Conservation (phyloP, 35 echinoderm and acorn worm genomes). For the Acanthaster planci region DNA sequence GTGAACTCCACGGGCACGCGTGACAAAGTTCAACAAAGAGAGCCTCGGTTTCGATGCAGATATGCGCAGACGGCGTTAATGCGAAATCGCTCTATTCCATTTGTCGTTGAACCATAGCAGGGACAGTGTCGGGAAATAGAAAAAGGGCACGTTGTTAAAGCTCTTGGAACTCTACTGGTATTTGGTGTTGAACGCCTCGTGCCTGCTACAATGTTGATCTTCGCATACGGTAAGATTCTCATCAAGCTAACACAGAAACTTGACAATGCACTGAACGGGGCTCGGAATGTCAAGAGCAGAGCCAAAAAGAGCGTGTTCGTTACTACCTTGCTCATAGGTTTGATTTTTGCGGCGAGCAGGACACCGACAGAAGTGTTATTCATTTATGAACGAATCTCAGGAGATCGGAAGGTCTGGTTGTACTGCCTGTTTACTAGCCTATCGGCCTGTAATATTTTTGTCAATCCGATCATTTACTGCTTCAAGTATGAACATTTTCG, state of each 20-base stretch:
- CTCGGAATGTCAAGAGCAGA: too few relatives aligned
- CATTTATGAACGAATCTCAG: too few relatives aligned
- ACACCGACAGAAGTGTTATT: background rate
- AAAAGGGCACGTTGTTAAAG: too few relatives aligned
- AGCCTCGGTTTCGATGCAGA: too few relatives aligned
- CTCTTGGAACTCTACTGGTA: too few relatives aligned
- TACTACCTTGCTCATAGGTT: background rate
- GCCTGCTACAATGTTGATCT: background rate
- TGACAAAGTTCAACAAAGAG: too few relatives aligned
- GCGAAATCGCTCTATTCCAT: too few relatives aligned
- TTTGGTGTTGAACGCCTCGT: background rate
- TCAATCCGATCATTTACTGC: conserved; percentile 6
- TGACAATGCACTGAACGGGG: background rate
- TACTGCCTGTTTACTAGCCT: background rate
- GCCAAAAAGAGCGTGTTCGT: background rate
- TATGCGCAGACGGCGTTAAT: too few relatives aligned
- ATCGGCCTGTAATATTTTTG: background rate
- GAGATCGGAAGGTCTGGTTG: background rate
- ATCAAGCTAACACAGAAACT: background rate
- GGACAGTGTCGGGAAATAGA: background rate
- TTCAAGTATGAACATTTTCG: conserved; percentile 12
- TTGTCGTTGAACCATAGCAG: background rate
- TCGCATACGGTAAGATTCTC: background rate
- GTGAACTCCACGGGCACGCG: too few relatives aligned
- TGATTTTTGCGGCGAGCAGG: background rate